These are phyloP conservation scores for Paelopatides confundens DNA, from an alignment of 53 echinoderm and acorn worm genomes.

Conservation along the genomic window DNA sequence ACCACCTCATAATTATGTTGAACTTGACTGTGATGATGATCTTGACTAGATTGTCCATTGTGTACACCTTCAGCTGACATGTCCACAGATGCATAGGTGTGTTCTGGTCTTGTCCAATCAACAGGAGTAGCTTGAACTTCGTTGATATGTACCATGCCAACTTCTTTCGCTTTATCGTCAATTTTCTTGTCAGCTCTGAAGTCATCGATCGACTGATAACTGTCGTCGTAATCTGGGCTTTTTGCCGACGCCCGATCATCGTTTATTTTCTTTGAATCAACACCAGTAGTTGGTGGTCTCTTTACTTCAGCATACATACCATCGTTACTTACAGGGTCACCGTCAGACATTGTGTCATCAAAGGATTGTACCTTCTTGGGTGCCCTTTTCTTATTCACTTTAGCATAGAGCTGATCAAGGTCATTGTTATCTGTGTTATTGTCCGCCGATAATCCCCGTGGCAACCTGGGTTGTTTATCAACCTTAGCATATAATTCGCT, in stretches of 20 bases:
- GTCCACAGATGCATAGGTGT: slow-evolving; percentile 83
- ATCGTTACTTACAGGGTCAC: background rate
- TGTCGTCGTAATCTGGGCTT: slow-evolving; percentile 8
- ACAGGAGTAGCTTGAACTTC: slow-evolving; percentile 28
- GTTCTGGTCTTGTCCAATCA: slow-evolving; percentile 73
- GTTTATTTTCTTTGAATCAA: background rate
- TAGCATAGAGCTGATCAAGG: slow-evolving; percentile 70
- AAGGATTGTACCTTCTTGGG: slow-evolving; percentile 5
- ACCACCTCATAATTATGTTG: slow-evolving; percentile 27
- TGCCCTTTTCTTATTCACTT: slow-evolving; percentile 64
- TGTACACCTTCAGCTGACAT: background rate
- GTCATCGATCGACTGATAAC: slow-evolving; percentile 32
- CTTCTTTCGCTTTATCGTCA: slow-evolving; percentile 63
- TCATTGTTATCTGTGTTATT: background rate
- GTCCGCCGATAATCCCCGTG: background rate
- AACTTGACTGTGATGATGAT: background rate
- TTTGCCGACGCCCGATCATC: background rate
- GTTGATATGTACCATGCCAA: slow-evolving; percentile 65
- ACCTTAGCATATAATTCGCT: slow-evolving; percentile 66
- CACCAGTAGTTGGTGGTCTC: slow-evolving; percentile 3
- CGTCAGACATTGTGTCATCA: background rate
- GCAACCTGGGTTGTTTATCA: slow-evolving; percentile 41
- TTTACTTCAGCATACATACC: slow-evolving; percentile 15
- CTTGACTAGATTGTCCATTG: background rate
- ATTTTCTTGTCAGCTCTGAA: slow-evolving; percentile 58